Evolutionary conservation across 2,797 vertebrate species (phyloP), one percentile per base, ranked within the genome.

Genomic region (Chiloscyllium punctatum): DNA sequence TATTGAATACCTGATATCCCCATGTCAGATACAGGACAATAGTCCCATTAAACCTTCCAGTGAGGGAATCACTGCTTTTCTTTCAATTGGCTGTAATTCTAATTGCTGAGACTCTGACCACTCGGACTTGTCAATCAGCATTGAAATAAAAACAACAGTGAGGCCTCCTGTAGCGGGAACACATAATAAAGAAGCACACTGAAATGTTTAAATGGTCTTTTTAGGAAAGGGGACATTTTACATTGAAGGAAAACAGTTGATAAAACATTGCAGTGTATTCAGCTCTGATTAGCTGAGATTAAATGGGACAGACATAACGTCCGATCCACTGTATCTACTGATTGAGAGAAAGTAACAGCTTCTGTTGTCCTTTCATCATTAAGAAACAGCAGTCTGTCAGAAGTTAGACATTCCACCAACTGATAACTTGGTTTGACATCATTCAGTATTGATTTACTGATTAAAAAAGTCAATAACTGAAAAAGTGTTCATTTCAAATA

Each of bases 1-100:
- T 84, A 84, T 48, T 23, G 82, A 84, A 84, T 48, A 92, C 90
- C 90, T 68, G 90, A 92, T 69, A 92, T n/a, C 66, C 62, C 90
- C 37, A 9, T 42, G 66, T 69, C 90, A 69, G 62, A 69, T 27
- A 42, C 90, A 69, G 62, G 90, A 92, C 90, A 92, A 92, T 92
- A 68, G 66, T 15, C 66, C 37, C 37, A n/a, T 69, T 42, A 66
- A 27, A 69, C 23, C 90, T 77, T 4, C 0, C 25, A 42, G 42
- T 23, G 37, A 42, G 25, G 88, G 33, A 91, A 91, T 91, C 18
- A 33, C 57, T 21, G 88, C 16, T 33, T 37, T 8, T 9, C n/a
- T 27, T 92, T 69, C 66, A 25, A 25, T 42, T 69, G 62, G 30
- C 88, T 37, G 57, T 91, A 62, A 16, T 69, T 69, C 25, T 66